A percentile compares a stretch with the other conserved stretches of the same genome.
Evolutionary conservation across 2,113 vertebrate species (phyloP).

Genomic region (Callionymus lyra): DNA sequence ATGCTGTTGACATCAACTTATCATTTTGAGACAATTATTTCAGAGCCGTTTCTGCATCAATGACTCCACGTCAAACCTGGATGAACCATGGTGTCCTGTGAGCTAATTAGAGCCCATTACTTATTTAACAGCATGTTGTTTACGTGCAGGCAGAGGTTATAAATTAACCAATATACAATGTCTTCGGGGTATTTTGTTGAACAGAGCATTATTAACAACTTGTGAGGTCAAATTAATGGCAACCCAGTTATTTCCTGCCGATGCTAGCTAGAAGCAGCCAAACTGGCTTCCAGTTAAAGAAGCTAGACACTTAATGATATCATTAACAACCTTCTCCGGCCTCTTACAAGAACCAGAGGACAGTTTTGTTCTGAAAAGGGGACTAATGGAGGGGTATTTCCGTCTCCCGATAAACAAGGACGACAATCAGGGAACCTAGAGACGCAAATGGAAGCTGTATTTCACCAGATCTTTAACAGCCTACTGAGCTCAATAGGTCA

Average conservation of each 20-base stretch:
- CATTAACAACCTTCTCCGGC: slow-evolving; percentile 40
- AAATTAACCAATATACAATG: slow-evolving; percentile 55
- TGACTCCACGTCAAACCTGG: too few relatives aligned
- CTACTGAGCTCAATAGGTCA: too few relatives aligned
- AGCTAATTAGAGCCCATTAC: slow-evolving; percentile 56
- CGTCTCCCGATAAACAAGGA: slow-evolving; percentile 8
- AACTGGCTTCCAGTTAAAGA: slow-evolving; percentile 41
- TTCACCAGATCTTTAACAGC: slow-evolving; percentile 1
- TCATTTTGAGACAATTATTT: too few relatives aligned
- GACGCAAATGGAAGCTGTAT: neutral
- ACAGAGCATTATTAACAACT: slow-evolving; percentile 54
- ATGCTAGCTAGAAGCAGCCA: slow-evolving; percentile 35
- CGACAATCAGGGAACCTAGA: neutral
- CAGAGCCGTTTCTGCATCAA: too few relatives aligned
- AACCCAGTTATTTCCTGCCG: slow-evolving; percentile 55
- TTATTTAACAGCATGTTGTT: slow-evolving; percentile 66
- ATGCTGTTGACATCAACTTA: too few relatives aligned
- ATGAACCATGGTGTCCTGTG: slow-evolving; percentile 24
- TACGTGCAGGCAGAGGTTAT: slow-evolving; percentile 50
- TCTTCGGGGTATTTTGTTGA: slow-evolving; percentile 49
- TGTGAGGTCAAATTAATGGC: slow-evolving; percentile 49
- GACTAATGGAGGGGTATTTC: slow-evolving; percentile 17
- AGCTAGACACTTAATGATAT: slow-evolving; percentile 42
- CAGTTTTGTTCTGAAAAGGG: slow-evolving; percentile 35
- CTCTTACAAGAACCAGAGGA: slow-evolving; percentile 47